phyloP scores from a whole-genome alignment of 53 echinoderm and acorn worm species.

The Temnopleurus reevesii region DNA sequence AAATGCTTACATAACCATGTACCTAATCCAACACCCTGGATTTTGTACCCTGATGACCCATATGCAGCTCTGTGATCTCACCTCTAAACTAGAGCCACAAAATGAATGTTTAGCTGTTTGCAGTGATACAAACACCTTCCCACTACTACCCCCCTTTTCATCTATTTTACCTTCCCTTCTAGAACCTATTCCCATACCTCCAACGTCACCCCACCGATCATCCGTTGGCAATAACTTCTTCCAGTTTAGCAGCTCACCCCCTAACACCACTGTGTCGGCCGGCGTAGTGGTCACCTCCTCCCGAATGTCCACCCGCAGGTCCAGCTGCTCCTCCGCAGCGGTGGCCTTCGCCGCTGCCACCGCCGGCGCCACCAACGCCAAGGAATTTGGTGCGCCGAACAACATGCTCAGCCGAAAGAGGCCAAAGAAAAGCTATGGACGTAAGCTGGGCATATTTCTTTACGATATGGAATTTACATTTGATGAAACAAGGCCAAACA shows the following conservation, averaged over 20 bases:
- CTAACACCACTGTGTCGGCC: conserved; percentile 74
- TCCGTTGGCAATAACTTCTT: conserved; percentile 71
- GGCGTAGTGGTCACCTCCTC: conserved; percentile 99
- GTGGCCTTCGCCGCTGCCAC: conserved; percentile 94
- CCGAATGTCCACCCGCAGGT: conserved; percentile 93
- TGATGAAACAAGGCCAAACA: conserved; percentile 33
- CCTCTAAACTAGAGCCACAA: neutral
- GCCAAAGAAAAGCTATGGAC: conserved; percentile 69
- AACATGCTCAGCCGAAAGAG: conserved; percentile 63
- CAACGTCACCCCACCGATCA: conserved; percentile 69
- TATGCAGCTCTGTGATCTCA: neutral
- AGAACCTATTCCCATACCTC: conserved; percentile 61
- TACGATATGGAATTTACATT: conserved; percentile 42
- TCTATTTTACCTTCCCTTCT: conserved; percentile 29
- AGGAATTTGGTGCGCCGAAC: conserved; percentile 66
- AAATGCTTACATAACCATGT: too few relatives aligned
- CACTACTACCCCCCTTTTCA: conserved; percentile 20
- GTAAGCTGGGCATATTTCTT: conserved; percentile 66
- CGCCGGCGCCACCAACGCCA: conserved; percentile 84
- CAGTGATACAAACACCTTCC: conserved; percentile 1
- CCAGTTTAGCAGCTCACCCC: conserved; percentile 91
- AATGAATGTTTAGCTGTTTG: neutral
- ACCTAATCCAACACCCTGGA: too few relatives aligned
- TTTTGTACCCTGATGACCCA: too few relatives aligned
- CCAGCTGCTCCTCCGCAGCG: conserved; percentile 90